phyloP scores from a whole-genome alignment of 2,888 invertebrate species.

The Aleiodes testaceus region DNA sequence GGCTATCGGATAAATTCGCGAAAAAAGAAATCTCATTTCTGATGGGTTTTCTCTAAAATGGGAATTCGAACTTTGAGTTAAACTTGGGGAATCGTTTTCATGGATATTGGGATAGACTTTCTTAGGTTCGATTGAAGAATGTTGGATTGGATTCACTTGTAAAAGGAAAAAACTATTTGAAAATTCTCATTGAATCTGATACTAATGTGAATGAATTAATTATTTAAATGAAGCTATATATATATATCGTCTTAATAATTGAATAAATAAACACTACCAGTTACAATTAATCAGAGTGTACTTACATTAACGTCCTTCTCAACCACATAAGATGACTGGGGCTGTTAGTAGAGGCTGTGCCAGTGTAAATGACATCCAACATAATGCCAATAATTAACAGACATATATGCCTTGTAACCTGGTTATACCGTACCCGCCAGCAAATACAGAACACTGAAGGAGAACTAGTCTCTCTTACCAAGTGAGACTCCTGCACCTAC shows the following conservation, averaged over 20 bases:
- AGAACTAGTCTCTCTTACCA: constrained; percentile 44
- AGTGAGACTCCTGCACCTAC: constrained; percentile 27
- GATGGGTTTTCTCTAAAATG: too few relatives aligned
- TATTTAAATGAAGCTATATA: too few relatives aligned
- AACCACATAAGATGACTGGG: constrained; percentile 43
- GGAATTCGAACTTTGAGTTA: too few relatives aligned
- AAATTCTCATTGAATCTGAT: too few relatives aligned
- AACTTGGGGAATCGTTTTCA: too few relatives aligned
- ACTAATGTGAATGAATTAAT: too few relatives aligned
- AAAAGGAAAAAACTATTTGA: too few relatives aligned
- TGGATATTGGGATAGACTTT: too few relatives aligned
- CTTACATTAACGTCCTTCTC: neutral
- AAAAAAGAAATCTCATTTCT: too few relatives aligned
- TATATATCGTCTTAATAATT: too few relatives aligned
- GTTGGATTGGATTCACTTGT: too few relatives aligned
- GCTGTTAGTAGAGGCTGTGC: constrained; percentile 43
- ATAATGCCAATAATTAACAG: constrained; percentile 66
- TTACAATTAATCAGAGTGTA: neutral
- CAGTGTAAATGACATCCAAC: constrained; percentile 64
- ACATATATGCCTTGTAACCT: constrained; percentile 27
- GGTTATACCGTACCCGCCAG: neutral
- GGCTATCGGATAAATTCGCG: constrained; percentile 35
- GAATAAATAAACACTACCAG: neutral
- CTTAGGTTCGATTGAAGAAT: too few relatives aligned
- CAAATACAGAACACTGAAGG: constrained; percentile 36